A percentile compares a stretch with the other conserved stretches of the same genome.
These are phyloP conservation scores for Pitta sordida DNA, from an alignment of 2,113 vertebrate genomes.

Conservation along the genomic window DNA sequence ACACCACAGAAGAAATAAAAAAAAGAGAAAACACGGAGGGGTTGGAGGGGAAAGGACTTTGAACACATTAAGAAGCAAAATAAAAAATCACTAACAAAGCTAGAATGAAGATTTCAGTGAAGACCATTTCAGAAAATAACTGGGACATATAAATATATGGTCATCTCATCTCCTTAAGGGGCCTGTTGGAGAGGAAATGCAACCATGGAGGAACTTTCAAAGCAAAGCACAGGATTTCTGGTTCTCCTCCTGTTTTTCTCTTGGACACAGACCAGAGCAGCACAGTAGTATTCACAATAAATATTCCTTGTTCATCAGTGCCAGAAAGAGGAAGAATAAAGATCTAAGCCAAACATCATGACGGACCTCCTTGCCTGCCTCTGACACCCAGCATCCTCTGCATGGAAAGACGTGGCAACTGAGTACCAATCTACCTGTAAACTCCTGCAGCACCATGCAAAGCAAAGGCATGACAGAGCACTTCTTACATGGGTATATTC, in stretches of 20 bases:
- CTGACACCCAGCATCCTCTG: background rate
- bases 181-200: background rate
- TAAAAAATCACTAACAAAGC: background rate
- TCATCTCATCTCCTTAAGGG: slow-evolving; percentile 1
- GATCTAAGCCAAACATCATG: background rate
- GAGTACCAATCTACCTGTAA: accelerated
- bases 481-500: background rate
- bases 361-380: background rate
- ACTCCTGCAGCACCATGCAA: background rate
- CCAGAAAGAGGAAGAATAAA: background rate
- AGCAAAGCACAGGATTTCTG: slow-evolving; percentile 50
- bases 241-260: slow-evolving; percentile 12
- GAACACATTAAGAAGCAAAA: background rate
- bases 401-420: accelerated
- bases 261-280: slow-evolving; percentile 1
- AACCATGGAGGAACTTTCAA: background rate
- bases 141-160: slow-evolving; percentile 6
- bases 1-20: background rate
- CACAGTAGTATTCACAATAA: background rate
- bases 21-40: background rate
- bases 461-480: background rate
- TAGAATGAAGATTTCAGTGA: background rate
- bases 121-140: background rate
- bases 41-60: background rate
- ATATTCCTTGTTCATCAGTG: background rate